Conservation (phyloP, 2,113 vertebrate genomes). For the Chaetorhynchus papuensis region DNA sequence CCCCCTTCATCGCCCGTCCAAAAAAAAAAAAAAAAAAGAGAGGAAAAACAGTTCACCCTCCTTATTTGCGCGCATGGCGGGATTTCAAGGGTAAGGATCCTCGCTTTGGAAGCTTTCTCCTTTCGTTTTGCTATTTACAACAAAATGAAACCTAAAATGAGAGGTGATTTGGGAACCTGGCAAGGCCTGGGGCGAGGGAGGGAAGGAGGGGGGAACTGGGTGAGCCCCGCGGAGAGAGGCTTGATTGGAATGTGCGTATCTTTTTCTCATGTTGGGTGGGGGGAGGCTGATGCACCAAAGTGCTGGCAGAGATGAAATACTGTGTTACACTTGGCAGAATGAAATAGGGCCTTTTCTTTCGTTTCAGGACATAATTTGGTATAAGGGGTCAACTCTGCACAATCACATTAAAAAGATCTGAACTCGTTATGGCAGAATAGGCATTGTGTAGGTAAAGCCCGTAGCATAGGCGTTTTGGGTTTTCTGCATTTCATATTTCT, state of each 20-base stretch:
- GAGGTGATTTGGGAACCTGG: background rate
- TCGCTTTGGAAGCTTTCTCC: slow-evolving; percentile 46
- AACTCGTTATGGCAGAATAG: background rate
- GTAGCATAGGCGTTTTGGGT: background rate
- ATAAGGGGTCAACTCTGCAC: background rate
- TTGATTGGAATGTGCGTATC: slow-evolving; percentile 47
- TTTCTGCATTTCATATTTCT: background rate
- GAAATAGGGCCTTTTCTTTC: background rate
- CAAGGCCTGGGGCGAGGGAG: slow-evolving; percentile 15
- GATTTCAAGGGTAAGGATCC: slow-evolving; percentile 61
- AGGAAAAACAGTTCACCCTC: slow-evolving; percentile 25
- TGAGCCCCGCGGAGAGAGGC: slow-evolving; percentile 29
- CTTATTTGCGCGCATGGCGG: slow-evolving; percentile 37
- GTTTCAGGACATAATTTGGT: background rate
- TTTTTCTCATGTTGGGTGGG: slow-evolving; percentile 15
- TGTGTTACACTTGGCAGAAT: background rate
- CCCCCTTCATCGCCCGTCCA: background rate
- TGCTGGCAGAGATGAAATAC: background rate
- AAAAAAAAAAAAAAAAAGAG: background rate
- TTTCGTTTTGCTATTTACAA: slow-evolving; percentile 44
- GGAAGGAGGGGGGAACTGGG: background rate
- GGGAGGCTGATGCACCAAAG: slow-evolving; percentile 40
- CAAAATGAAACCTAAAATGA: slow-evolving; percentile 38
- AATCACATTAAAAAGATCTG: background rate
- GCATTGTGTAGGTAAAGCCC: background rate